phyloP scores from a whole-genome alignment of 1,140 invertebrate species.

The Temnothorax longispinosus region DNA sequence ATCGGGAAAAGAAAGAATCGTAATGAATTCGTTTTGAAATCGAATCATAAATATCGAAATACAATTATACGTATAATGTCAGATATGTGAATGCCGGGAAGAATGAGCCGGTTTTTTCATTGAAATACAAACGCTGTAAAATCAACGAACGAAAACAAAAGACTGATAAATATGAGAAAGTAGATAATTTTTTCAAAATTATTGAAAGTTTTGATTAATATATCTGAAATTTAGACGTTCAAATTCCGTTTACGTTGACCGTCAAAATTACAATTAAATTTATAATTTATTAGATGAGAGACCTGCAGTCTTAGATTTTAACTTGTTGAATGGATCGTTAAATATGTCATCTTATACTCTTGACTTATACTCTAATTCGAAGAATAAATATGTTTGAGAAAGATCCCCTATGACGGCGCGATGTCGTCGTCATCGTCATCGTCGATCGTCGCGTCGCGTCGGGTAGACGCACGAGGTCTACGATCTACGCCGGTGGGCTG shows the following conservation, averaged over 20 bases:
- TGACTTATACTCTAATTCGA: neutral
- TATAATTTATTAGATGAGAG: neutral
- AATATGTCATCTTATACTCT: neutral
- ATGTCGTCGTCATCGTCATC: neutral
- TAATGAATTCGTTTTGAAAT: neutral
- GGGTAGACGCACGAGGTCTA: constrained; percentile 57
- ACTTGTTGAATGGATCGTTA: neutral
- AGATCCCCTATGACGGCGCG: neutral
- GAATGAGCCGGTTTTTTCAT: neutral
- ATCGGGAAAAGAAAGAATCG: neutral
- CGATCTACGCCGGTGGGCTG: constrained; percentile 75
- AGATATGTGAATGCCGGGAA: neutral
- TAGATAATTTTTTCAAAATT: neutral
- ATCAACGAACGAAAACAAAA: too few species aligned
- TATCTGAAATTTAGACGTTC: too few species aligned
- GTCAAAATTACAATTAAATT: neutral
- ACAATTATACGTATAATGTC: neutral
- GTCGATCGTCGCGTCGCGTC: neutral
- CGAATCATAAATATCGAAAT: neutral
- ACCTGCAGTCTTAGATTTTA: too few species aligned
- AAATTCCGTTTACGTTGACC: neutral
- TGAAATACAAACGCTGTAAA: neutral
- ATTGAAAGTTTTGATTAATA: neutral
- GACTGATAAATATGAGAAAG: neutral
- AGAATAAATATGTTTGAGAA: neutral